phyloP scores from a whole-genome alignment of 2,888 invertebrate species.

The Altica lythri region DNA sequence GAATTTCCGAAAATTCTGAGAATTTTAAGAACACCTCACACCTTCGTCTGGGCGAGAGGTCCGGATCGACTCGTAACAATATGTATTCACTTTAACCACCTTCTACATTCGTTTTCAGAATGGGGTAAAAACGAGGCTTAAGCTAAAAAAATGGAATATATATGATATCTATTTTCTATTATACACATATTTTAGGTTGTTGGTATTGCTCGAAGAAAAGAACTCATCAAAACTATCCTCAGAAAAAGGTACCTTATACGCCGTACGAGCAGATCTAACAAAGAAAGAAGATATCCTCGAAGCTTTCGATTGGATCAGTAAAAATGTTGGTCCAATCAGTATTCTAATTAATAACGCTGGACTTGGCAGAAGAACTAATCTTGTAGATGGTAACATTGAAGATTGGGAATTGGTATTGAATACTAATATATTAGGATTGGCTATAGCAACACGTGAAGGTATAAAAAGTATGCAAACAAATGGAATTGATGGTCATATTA shows the following conservation, averaged over 20 bases:
- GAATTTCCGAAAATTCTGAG: too few relatives aligned
- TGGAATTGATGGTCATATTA: conserved; percentile 40
- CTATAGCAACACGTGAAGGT: conserved; percentile 40
- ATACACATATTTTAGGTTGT: conserved; percentile 43
- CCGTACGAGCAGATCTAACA: conserved; percentile 40
- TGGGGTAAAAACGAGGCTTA: too few relatives aligned
- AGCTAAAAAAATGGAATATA: too few relatives aligned
- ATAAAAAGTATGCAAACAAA: conserved; percentile 40
- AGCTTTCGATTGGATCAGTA: conserved; percentile 39
- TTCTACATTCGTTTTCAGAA: too few relatives aligned
- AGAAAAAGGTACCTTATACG: conserved; percentile 38
- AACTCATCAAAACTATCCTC: conserved; percentile 35
- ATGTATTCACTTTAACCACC: too few relatives aligned
- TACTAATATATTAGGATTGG: conserved; percentile 41
- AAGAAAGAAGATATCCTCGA: conserved; percentile 42
- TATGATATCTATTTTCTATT: too few relatives aligned
- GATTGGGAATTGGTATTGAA: conserved; percentile 43
- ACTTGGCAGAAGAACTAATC: conserved; percentile 25
- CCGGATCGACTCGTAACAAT: too few relatives aligned
- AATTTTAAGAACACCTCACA: too few relatives aligned
- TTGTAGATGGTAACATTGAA: conserved; percentile 37
- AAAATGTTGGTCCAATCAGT: conserved; percentile 40
- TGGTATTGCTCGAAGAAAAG: conserved; percentile 42
- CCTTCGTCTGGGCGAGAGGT: too few relatives aligned
- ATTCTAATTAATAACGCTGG: conserved; percentile 47